Percentiles rank a stretch among this genome's conserved stretches.
phyloP scores from a whole-genome alignment of 2,797 vertebrate genomes.

The Phoeniculus purpureus region DNA sequence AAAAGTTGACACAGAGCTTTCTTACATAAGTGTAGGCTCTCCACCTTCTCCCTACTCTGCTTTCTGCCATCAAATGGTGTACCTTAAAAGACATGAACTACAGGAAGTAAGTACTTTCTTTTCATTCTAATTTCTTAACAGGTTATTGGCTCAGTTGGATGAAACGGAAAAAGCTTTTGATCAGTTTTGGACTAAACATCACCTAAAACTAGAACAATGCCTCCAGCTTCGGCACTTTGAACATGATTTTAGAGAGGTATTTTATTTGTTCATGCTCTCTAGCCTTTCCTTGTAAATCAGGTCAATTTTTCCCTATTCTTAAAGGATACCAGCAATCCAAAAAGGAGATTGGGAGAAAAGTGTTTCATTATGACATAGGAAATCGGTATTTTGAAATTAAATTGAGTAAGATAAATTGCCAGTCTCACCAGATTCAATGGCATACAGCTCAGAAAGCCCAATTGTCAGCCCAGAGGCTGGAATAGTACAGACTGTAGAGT shows the following conservation, averaged over 20 bases:
- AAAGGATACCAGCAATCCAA: neutral
- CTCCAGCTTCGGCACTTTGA: conserved; percentile 94
- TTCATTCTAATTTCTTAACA: conserved; percentile 72
- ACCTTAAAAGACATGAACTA: neutral
- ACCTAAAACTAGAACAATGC: conserved; percentile 91
- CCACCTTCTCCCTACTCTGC: neutral
- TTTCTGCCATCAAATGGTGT: neutral
- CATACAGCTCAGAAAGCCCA: neutral
- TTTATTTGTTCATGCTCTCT: neutral
- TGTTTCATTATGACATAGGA: neutral
- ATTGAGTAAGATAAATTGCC: neutral
- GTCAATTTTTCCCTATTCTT: neutral
- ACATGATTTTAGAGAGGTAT: conserved; percentile 91
- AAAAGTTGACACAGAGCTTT: neutral
- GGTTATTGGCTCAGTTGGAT: conserved; percentile 90
- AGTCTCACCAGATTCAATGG: neutral
- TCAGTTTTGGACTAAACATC: conserved; percentile 92
- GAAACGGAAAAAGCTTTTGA: conserved; percentile 94
- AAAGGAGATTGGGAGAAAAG: neutral
- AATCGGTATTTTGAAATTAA: neutral
- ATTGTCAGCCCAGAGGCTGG: neutral
- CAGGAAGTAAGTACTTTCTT: neutral
- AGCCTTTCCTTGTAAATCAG: neutral
- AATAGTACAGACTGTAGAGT: neutral
- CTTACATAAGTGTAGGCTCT: neutral